Percentiles rank a stretch among this genome's conserved stretches.
Evolutionary conservation across 2,888 invertebrate species (phyloP).

Genomic region (Tachina fera): DNA sequence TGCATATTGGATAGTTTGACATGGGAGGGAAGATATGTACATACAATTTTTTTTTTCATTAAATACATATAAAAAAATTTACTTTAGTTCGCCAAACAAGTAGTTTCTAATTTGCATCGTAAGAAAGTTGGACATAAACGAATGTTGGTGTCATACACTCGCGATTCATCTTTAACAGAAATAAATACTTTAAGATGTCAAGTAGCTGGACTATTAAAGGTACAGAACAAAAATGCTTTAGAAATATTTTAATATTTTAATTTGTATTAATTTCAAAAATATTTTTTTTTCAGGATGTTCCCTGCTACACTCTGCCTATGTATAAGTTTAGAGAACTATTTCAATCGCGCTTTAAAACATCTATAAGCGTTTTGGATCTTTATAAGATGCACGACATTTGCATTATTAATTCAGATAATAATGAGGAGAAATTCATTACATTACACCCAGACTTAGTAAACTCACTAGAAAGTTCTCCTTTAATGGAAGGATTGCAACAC

Average conservation of each 20-base stretch:
- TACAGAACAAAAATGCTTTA: slow-evolving; percentile 73
- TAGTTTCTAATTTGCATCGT: slow-evolving; percentile 91
- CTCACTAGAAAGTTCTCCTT: slow-evolving; percentile 83
- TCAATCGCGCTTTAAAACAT: slow-evolving; percentile 90
- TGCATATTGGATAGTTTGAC: too few species aligned
- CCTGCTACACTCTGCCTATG: slow-evolving; percentile 89
- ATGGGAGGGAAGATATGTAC: too few species aligned
- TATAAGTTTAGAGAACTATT: slow-evolving; percentile 92
- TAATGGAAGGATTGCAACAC: slow-evolving; percentile 83
- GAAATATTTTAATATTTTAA: background rate
- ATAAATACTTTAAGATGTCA: slow-evolving; percentile 87
- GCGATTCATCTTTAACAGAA: slow-evolving; percentile 85
- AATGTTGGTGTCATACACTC: slow-evolving; percentile 89
- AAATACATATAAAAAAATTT: too few species aligned
- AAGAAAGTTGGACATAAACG: slow-evolving; percentile 91
- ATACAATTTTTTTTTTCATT: too few species aligned
- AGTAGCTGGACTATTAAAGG: slow-evolving; percentile 87
- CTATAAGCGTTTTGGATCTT: slow-evolving; percentile 87
- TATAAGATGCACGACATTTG: slow-evolving; percentile 90
- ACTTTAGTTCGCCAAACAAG: slow-evolving; percentile 85
- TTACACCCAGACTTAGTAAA: slow-evolving; percentile 86
- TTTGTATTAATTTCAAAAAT: background rate
- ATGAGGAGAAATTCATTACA: slow-evolving; percentile 89
- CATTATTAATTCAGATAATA: slow-evolving; percentile 87
- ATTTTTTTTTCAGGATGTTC: slow-evolving; percentile 85